Percentiles rank a stretch among this genome's conserved stretches.
Conservation (phyloP, 2,113 vertebrate species). For the Arizona elegans region DNA sequence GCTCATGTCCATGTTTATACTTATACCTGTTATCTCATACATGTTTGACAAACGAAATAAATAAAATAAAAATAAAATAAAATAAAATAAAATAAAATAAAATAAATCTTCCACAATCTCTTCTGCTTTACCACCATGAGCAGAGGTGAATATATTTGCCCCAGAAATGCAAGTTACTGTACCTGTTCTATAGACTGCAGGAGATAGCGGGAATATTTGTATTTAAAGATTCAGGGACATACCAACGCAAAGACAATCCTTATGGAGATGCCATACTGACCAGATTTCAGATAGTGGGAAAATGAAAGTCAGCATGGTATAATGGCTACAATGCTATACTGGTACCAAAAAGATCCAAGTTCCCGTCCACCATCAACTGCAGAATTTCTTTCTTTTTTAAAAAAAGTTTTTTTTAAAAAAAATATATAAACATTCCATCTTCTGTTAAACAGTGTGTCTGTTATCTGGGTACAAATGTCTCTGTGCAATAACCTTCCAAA, state of each 20-base stretch:
- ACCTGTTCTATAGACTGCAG: background rate
- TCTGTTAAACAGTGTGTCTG: too few relatives aligned
- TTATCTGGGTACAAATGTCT: too few relatives aligned
- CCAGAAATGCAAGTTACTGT: background rate
- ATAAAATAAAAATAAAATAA: too few relatives aligned
- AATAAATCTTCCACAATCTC: background rate
- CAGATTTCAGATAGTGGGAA: background rate
- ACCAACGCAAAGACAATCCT: background rate
- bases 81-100: too few relatives aligned
- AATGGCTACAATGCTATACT: background rate
- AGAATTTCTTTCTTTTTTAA: too few relatives aligned
- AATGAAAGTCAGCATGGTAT: background rate
- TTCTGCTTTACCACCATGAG: background rate
- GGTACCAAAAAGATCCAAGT: background rate
- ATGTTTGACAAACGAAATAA: too few relatives aligned
- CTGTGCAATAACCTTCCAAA: too few relatives aligned
- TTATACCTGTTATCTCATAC: too few relatives aligned
- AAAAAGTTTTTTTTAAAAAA: too few relatives aligned
- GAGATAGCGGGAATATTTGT: background rate
- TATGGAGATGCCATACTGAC: background rate
- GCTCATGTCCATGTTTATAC: too few relatives aligned
- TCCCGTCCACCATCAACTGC: background rate
- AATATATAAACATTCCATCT: too few relatives aligned
- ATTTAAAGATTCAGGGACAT: background rate
- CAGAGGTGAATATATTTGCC: background rate